Base-by-base conservation (phyloP, 2,888 invertebrate genomes). In the Acanthosoma haemorrhoidale region DNA sequence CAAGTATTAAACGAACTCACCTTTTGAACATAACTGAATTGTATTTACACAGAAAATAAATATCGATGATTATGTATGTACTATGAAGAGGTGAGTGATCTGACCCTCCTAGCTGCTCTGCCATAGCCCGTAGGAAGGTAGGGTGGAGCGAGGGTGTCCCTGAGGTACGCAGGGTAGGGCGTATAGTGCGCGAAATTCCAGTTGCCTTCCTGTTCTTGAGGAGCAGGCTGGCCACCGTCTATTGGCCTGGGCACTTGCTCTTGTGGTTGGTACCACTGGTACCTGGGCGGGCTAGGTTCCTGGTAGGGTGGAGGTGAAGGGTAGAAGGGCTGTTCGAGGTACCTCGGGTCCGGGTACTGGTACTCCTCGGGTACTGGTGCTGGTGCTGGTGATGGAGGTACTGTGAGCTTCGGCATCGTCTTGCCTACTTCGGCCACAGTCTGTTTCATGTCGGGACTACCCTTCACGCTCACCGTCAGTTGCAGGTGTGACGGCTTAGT, bases 111-210 rank as follows among this genome's bases (percentile, higher is more conserved):
- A 0, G 25, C 4, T n/a, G 43, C 13, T 6, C 51, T 25, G 51
- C 25, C 51, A n/a, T 51, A 51, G 5, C 25, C 51, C 2, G 13
- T 51, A 1, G 25, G 25, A 1, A 41, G 31, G 16, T 64, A 64
- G 4, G 64, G 39, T 6, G 64, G 41, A 1, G 64, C 18, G 4
- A 41, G 4, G 0, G 64, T 41, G 41, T 64, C 64, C 41, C 41
- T 39, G 8, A 64, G 38, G 67, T 66, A 66, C 15, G 43, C 25
- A 41, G 41, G 66, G 25, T 36, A 58, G 2, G 67, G 67, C 6
- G 21, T 67, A 34, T 51, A 67, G 4, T 51, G 67, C 2, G 39
- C 41, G 31, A 39, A 41, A 16, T 64, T 64, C 64, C 64, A 64
- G 39, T 25, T 41, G 25, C n/a, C n/a, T 3, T 61, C 36, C 6